Evolutionary conservation across 2,888 invertebrate species (phyloP), one percentile per base, ranked within the genome.

Genomic region (Sesia bembeciformis): DNA sequence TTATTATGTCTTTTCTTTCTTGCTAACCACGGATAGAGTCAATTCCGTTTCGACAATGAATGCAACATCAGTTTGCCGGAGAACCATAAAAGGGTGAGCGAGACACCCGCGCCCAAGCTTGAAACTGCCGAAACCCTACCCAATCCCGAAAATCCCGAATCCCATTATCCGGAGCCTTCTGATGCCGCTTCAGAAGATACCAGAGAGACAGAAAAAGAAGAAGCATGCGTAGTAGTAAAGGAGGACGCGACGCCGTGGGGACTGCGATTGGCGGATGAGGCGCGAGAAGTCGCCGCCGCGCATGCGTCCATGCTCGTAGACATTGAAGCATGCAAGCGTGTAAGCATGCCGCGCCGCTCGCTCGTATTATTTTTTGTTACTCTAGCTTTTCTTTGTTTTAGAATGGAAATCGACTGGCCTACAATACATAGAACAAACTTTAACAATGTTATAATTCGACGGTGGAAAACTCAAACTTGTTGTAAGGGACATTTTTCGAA

Each of bases 11-110:
- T 73, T 74, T 63, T 83, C 60, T 81, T 82, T 78, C 78, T 71
- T 72, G 83, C 85, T 77, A 67, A 76, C 82, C 39, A 58, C 69
- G 81, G 82, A 79, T 94, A 99, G 98, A 98, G 98, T 92, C 98
- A 99, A 91, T 99, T 99, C 92, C 95, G 98, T 86, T 99, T 99
- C 92, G 99, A 99, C 93, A 98, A 98, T 92, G 99, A 99, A 93
- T 98, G 97, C 92, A 96, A 97, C 92, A 93, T 97, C 90, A 97
- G 96, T 91, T 93, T 98, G 81, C 97, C 97, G 90, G 98, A 98
- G 91, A 97, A 97, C 91, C 97, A 98, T 91, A 97, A 97, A 93
- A 94, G 97, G 96, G 98, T 98, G 95, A 96, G 96, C 95, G 87
- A 88, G 76, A 70, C 67, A 65, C 67, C 72, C 74, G 83, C 84